Evolutionary conservation across 2,113 vertebrate genomes (phyloP).

Genomic region (Toxostoma redivivum): DNA sequence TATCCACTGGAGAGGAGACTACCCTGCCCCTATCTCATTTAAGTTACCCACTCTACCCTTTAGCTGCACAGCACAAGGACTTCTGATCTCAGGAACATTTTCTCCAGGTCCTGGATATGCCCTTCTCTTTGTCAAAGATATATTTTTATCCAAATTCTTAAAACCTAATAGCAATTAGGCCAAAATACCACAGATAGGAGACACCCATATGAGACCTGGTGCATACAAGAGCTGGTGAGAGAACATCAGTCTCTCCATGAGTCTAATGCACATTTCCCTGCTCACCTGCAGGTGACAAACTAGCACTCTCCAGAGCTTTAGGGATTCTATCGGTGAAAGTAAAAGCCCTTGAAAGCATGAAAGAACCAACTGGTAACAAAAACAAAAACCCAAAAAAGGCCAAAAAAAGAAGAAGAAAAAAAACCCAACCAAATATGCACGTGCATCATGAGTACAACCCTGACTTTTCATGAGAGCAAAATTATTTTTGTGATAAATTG

Average conservation of each 20-base stretch:
- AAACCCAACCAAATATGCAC: neutral
- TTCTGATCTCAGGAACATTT: neutral
- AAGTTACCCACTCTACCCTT: too few relatives aligned
- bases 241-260: neutral
- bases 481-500: neutral
- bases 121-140: neutral
- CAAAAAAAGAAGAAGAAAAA: rapidly evolving
- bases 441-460: neutral
- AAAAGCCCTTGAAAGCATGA: neutral
- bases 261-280: neutral
- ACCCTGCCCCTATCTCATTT: neutral
- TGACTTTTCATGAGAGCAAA: neutral
- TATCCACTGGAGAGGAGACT: neutral
- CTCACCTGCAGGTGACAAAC: neutral
- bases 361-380: neutral
- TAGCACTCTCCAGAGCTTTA: neutral
- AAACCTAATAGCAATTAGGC: neutral
- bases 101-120: neutral
- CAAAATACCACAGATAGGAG: neutral
- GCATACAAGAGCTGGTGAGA: neutral
- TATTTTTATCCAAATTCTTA: neutral
- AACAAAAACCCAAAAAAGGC: rapidly evolving
- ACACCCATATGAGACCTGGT: neutral
- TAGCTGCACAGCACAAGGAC: too few relatives aligned
- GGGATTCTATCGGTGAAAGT: neutral